phyloP scores from a whole-genome alignment of 2,888 invertebrate genomes.

The Drosophila borborema region DNA sequence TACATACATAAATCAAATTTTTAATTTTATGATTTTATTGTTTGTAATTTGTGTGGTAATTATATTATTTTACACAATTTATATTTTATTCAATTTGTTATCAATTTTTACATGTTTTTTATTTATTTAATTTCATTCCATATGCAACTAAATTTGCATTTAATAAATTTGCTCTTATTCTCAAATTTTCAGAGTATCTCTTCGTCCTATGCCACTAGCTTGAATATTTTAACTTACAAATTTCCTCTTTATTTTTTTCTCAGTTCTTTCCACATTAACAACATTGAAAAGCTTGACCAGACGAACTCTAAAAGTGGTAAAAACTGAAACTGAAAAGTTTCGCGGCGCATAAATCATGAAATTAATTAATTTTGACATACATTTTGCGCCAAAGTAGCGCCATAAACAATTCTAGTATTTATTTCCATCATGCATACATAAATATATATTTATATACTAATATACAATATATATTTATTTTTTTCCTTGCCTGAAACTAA shows the following conservation, averaged over 20 bases:
- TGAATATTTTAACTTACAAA: neutral
- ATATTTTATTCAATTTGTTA: no score
- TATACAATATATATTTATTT: neutral
- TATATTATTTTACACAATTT: no score
- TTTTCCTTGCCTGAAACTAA: slow-evolving; percentile 61
- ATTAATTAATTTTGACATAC: slow-evolving; percentile 85
- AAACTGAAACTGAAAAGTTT: slow-evolving; percentile 44
- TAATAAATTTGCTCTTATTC: neutral
- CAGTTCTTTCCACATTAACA: slow-evolving; percentile 52
- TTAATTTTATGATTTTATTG: no score
- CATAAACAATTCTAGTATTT: slow-evolving; percentile 73
- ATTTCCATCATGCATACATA: slow-evolving; percentile 14
- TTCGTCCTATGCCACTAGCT: neutral
- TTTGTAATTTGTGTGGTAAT: no score
- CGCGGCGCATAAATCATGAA: slow-evolving; percentile 84
- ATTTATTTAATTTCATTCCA: no score
- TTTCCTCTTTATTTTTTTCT: neutral
- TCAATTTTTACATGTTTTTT: no score
- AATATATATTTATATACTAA: neutral
- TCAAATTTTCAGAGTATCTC: neutral
- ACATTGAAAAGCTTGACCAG: slow-evolving; percentile 58
- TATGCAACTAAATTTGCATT: no score
- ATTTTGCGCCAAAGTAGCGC: slow-evolving; percentile 72
- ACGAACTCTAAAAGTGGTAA: slow-evolving; percentile 26
- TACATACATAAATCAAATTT: no score